Conservation (phyloP, 2,113 vertebrate species). For the Aythya baeri region DNA sequence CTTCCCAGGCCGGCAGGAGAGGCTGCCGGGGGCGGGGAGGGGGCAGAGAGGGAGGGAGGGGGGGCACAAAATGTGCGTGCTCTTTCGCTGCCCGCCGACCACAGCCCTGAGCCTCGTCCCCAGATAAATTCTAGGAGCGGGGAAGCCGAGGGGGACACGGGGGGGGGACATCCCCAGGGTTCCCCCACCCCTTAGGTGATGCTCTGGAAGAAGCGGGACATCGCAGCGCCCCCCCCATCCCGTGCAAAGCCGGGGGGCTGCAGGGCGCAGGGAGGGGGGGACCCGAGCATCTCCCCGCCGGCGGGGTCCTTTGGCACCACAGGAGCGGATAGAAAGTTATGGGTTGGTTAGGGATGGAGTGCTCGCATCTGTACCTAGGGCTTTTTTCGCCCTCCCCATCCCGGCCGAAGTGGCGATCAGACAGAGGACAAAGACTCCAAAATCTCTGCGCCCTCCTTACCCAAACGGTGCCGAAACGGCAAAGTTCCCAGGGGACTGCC, state of each 20-base stretch:
- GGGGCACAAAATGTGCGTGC: background rate
- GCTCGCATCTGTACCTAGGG: accelerated
- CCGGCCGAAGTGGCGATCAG: conserved; percentile 27
- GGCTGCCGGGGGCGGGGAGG: conserved; percentile 50
- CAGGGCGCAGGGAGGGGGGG: background rate
- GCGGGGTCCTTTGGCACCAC: background rate
- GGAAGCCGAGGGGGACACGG: background rate
- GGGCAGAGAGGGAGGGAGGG: background rate
- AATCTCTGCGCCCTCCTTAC: conserved; percentile 7
- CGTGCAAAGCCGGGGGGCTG: background rate
- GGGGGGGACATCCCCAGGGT: background rate
- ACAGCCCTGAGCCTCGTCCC: background rate
- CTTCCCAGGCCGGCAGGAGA: conserved; percentile 72
- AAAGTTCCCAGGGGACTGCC: conserved; percentile 37
- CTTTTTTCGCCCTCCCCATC: background rate
- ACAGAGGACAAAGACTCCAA: background rate
- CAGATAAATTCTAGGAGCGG: conserved; percentile 21
- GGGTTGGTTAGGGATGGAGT: background rate
- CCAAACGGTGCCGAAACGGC: conserved; percentile 21
- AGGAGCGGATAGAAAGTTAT: background rate
- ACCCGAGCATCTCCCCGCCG: background rate
- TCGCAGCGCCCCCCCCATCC: too few species aligned
- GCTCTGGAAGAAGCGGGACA: background rate
- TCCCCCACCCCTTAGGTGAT: background rate
- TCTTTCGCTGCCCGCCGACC: background rate